Conservation (phyloP, 2,797 vertebrate genomes). For the Bucorvus abyssinicus region DNA sequence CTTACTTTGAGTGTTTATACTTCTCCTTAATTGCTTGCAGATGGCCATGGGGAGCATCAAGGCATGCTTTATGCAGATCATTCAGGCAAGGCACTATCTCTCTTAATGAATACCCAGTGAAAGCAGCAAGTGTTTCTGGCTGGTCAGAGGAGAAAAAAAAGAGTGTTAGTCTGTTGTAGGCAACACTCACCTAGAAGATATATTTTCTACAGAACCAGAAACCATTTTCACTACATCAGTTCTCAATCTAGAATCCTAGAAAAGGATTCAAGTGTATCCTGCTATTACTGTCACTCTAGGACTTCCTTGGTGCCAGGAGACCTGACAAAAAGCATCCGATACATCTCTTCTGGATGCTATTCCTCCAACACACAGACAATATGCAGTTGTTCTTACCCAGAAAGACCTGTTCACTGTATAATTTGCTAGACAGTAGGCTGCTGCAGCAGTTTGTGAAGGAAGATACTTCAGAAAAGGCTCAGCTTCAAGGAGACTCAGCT, state of each 20-base stretch:
- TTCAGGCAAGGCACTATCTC: constrained; percentile 84
- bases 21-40: constrained; percentile 88
- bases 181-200: neutral
- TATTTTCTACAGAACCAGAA: neutral
- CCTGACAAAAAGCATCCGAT: neutral
- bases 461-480: constrained; percentile 85
- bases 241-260: neutral
- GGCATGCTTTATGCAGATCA: constrained; percentile 84
- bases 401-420: constrained; percentile 84
- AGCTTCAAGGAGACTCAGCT: constrained; percentile 87
- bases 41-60: constrained; percentile 74
- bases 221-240: neutral
- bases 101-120: constrained; percentile 86
- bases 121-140: constrained; percentile 83
- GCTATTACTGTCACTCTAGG: neutral
- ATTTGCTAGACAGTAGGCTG: constrained; percentile 88
- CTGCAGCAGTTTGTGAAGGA: constrained; percentile 89
- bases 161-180: neutral
- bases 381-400: constrained; percentile 81
- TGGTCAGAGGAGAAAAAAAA: constrained; percentile 56
- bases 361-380: neutral
- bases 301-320: neutral
- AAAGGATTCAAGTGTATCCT: neutral
- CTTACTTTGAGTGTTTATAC: constrained; percentile 87
- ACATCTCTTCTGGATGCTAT: neutral